These are phyloP conservation scores for Callaeas wilsoni DNA, from an alignment of 2,113 vertebrate genomes.

Conservation along the genomic window DNA sequence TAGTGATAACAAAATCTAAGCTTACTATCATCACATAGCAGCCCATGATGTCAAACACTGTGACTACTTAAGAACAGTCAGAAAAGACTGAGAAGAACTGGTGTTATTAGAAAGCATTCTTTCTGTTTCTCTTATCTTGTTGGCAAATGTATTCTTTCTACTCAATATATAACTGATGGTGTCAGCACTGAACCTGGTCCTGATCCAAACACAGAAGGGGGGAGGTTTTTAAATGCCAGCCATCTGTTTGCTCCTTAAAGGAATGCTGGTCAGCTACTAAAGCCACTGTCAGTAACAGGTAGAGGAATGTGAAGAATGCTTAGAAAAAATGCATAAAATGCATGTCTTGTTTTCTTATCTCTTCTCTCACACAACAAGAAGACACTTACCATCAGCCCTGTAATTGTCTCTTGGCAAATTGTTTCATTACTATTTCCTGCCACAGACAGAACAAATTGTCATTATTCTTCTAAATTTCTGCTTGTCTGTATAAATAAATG, in stretches of 20 bases:
- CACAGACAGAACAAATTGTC: neutral
- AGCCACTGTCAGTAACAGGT: conserved; percentile 1
- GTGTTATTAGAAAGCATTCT: neutral
- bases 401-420: conserved; percentile 41
- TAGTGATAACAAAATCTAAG: neutral
- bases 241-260: conserved; percentile 37
- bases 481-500: neutral
- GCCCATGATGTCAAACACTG: neutral
- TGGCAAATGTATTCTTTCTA: neutral
- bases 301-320: conserved; percentile 49
- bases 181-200: neutral
- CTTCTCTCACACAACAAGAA: neutral
- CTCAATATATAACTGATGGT: neutral
- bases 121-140: neutral
- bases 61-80: neutral
- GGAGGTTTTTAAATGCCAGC: conserved; percentile 9
- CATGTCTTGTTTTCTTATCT: conserved; percentile 45
- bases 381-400: neutral
- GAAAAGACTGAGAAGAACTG: neutral
- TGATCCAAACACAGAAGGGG: neutral
- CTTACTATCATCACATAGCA: neutral
- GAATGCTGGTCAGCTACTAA: conserved; percentile 2
- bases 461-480: neutral
- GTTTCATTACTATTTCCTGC: conserved; percentile 31
- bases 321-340: conserved; percentile 35